Percentiles rank a stretch among this genome's conserved stretches.
These are phyloP conservation scores for Enteromius viviparus DNA, from an alignment of 2,797 vertebrate species.

Conservation along the genomic window DNA sequence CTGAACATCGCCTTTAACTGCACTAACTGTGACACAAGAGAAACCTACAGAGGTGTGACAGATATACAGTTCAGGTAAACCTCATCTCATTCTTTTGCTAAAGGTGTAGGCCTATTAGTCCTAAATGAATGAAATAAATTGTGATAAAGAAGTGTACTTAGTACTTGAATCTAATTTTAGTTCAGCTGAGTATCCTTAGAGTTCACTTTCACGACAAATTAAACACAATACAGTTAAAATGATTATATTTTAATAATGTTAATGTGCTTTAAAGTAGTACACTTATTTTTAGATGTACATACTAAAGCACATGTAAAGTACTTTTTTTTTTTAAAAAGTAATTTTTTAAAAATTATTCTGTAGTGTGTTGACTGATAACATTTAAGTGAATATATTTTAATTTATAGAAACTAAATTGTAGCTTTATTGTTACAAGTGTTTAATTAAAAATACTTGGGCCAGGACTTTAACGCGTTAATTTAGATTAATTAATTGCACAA, in stretches of 20 bases:
- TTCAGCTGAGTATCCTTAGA: not conserved
- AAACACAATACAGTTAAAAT: not conserved
- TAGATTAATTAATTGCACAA: too few species aligned
- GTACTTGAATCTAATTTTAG: not conserved
- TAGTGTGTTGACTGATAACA: not conserved
- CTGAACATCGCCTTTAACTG: slow-evolving; percentile 51
- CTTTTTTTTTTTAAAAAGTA: too few species aligned
- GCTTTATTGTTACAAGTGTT: not conserved
- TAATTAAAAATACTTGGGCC: not conserved
- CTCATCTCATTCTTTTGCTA: too few species aligned
- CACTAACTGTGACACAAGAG: slow-evolving; percentile 21
- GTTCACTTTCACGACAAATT: not conserved
- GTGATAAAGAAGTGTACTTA: not conserved
- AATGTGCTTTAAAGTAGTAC: not conserved
- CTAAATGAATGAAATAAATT: not conserved
- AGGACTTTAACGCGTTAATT: too few species aligned
- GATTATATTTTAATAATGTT: too few species aligned
- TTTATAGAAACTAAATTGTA: not conserved
- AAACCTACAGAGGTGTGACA: slow-evolving; percentile 55
- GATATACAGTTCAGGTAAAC: slow-evolving; percentile 69
- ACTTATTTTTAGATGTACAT: not conserved
- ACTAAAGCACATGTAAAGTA: not conserved
- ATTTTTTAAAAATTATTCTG: too few species aligned
- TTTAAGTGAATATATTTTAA: not conserved
- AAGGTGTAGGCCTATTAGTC: not conserved